These are phyloP conservation scores for Noctua janthe DNA, from an alignment of 2,888 invertebrate species.

Conservation along the genomic window DNA sequence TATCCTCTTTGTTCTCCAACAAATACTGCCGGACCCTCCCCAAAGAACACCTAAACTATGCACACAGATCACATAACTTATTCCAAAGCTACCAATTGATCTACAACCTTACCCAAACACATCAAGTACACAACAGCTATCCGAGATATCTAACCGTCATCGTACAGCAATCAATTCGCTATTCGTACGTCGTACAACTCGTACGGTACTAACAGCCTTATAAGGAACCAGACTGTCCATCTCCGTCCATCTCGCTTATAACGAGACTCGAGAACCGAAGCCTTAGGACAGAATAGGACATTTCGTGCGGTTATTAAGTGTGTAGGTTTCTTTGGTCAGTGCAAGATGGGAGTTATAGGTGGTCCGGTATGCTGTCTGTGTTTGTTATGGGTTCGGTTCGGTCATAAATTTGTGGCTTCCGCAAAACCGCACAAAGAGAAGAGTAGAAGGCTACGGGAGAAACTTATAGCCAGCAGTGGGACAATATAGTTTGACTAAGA, in stretches of 20 bases:
- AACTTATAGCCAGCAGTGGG: too few species aligned
- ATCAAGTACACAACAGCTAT: slow-evolving; percentile 30
- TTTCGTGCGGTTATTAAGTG: slow-evolving; percentile 59
- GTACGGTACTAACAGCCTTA: slow-evolving; percentile 49
- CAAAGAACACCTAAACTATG: not conserved
- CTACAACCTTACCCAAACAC: slow-evolving; percentile 25
- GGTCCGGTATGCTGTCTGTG: slow-evolving; percentile 31
- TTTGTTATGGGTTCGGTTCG: slow-evolving; percentile 17
- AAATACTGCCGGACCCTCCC: not conserved
- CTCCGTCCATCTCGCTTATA: slow-evolving; percentile 56
- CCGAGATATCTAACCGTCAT: slow-evolving; percentile 38
- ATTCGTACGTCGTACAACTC: slow-evolving; percentile 48
- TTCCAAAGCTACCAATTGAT: slow-evolving; percentile 19
- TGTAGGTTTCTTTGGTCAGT: slow-evolving; percentile 50
- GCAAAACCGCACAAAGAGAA: too few species aligned
- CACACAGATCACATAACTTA: slow-evolving; percentile 15
- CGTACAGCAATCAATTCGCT: slow-evolving; percentile 54
- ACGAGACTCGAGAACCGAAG: slow-evolving; percentile 46
- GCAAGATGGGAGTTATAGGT: slow-evolving; percentile 37
- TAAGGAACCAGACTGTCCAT: slow-evolving; percentile 55
- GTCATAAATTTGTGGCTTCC: not conserved
- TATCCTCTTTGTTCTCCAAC: not conserved
- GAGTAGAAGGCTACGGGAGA: too few species aligned
- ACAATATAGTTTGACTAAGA: too few species aligned
- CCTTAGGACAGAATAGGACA: slow-evolving; percentile 57